Evolutionary conservation across 92 coral and sea anemone genomes (phyloP).

Genomic region (Epizoanthus illoricatus): DNA sequence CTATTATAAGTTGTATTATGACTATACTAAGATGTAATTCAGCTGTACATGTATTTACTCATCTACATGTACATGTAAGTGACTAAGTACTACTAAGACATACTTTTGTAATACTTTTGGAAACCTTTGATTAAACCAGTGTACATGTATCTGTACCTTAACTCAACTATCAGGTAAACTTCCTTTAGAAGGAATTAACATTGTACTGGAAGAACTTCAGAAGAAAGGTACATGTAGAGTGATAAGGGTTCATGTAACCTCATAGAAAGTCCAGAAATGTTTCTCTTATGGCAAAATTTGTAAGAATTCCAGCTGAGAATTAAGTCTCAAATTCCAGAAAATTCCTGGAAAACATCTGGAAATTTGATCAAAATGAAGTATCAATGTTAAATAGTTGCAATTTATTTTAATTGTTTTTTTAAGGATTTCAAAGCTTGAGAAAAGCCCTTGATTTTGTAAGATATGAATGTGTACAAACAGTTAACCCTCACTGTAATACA

Average conservation of each 20-base stretch:
- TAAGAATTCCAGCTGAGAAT: too few relatives aligned
- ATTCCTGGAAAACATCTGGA: not conserved
- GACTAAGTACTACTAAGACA: not conserved
- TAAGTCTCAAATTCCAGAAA: too few relatives aligned
- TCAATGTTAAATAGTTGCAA: too few relatives aligned
- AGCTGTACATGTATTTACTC: not conserved
- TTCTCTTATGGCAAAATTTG: too few relatives aligned
- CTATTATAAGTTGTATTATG: too few relatives aligned
- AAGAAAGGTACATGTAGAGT: conserved; percentile 59
- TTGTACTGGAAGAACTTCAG: conserved; percentile 80
- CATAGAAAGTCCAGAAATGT: too few relatives aligned
- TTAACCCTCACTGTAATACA: too few relatives aligned
- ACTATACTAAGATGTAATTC: too few relatives aligned
- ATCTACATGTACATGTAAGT: not conserved
- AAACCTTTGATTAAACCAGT: not conserved
- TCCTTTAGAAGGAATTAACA: conserved; percentile 71
- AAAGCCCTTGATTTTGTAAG: too few relatives aligned
- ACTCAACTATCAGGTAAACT: conserved; percentile 71
- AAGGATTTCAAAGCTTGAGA: too few relatives aligned
- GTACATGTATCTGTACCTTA: conserved; percentile 9
- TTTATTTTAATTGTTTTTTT: too few relatives aligned
- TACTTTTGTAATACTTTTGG: not conserved
- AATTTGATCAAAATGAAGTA: not conserved
- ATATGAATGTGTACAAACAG: too few relatives aligned
- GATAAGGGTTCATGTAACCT: not conserved